These are phyloP conservation scores for Drosophila bocqueti DNA, from an alignment of 1,140 invertebrate genomes.

Conservation along the genomic window DNA sequence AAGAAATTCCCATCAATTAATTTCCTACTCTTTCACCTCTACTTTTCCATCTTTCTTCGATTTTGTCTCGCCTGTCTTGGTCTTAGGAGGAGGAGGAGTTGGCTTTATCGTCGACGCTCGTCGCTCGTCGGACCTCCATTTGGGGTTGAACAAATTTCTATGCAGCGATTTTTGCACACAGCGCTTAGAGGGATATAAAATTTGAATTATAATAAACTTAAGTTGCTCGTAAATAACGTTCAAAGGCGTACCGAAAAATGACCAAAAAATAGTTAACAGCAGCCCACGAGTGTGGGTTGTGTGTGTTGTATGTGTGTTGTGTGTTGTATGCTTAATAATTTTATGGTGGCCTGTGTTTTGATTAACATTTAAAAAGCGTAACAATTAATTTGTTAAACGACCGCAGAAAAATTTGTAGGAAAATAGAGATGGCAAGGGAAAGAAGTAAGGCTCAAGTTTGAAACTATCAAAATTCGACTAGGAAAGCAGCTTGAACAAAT, in stretches of 20 bases:
- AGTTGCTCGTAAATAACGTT: constrained; percentile 80
- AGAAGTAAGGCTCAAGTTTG: not conserved
- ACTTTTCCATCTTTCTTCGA: constrained; percentile 28
- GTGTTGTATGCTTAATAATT: constrained; percentile 37
- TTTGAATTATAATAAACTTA: constrained; percentile 81
- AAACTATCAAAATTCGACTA: not conserved
- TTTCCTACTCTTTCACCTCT: constrained; percentile 40
- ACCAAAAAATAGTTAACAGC: constrained; percentile 1
- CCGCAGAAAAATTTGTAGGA: constrained; percentile 6
- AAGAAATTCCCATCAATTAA: constrained; percentile 83
- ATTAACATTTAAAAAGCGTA: constrained; percentile 82
- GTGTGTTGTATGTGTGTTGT: not conserved
- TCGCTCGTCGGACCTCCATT: constrained; percentile 4
- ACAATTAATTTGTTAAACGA: constrained; percentile 75
- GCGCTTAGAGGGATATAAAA: constrained; percentile 61
- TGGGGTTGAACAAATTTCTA: constrained; percentile 52
- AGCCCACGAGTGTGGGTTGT: not conserved
- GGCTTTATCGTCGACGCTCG: not conserved
- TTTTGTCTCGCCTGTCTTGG: constrained; percentile 18
- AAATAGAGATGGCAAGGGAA: constrained; percentile 1
- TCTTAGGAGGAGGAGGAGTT: constrained; percentile 6
- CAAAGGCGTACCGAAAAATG: constrained; percentile 64
- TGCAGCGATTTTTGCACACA: constrained; percentile 51
- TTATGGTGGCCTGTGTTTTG: constrained; percentile 62
- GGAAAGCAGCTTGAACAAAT: not conserved